These are phyloP conservation scores for Tridacna crocea DNA, from an alignment of 2,888 invertebrate species.

Conservation along the genomic window DNA sequence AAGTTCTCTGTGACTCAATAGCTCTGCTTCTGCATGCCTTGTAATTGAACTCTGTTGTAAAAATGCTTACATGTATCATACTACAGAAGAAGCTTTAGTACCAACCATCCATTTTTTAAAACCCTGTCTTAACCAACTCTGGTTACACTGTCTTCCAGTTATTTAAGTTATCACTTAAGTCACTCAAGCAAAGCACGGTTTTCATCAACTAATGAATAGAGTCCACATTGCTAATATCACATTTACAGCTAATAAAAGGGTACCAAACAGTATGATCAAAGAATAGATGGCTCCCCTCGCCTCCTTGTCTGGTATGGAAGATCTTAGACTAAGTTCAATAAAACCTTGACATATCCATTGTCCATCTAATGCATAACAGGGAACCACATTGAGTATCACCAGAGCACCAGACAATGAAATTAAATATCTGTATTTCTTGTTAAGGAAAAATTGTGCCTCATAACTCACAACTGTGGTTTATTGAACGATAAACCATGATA, in stretches of 20 bases:
- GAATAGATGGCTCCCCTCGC: constrained; percentile 88
- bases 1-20: too few species aligned
- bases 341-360: constrained; percentile 91
- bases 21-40: too few species aligned
- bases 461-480: too few species aligned
- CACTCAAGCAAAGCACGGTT: not conserved
- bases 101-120: too few species aligned
- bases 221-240: constrained; percentile 86
- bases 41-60: too few species aligned
- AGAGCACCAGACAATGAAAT: constrained; percentile 92
- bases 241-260: constrained; percentile 88
- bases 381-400: constrained; percentile 95
- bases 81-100: too few species aligned
- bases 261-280: constrained; percentile 90
- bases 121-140: too few species aligned
- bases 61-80: too few species aligned
- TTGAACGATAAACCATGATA: too few species aligned
- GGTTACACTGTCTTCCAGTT: not conserved
- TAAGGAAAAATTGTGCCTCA: constrained; percentile 43
- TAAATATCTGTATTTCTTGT: constrained; percentile 86
- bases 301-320: constrained; percentile 76
- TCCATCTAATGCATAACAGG: constrained; percentile 97
- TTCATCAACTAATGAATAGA: constrained; percentile 71
- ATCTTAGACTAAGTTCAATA: constrained; percentile 80
- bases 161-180: not conserved